Conservation (phyloP, 2,797 vertebrate genomes). For the Pseudochirops cupreus region DNA sequence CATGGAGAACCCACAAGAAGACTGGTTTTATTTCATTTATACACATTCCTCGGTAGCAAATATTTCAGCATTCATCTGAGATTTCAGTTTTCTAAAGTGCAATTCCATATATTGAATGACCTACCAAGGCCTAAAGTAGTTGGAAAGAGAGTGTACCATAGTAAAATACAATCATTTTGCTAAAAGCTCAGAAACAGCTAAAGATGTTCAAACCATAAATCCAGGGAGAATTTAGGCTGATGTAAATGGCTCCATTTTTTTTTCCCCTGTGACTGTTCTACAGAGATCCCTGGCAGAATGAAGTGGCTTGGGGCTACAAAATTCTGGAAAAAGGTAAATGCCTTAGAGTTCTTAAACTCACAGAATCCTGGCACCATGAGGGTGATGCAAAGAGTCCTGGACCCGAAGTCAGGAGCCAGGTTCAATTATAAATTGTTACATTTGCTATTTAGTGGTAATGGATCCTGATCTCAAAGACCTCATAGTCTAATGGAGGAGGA, state of each 20-base stretch:
- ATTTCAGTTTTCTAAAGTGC: slow-evolving; percentile 16
- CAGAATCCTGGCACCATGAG: neutral
- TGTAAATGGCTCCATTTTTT: neutral
- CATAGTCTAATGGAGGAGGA: neutral
- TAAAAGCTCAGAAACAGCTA: neutral
- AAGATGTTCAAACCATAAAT: slow-evolving; percentile 33
- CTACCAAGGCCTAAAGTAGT: slow-evolving; percentile 22
- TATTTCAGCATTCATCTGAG: slow-evolving; percentile 16
- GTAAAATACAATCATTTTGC: slow-evolving; percentile 23
- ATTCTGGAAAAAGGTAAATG: neutral
- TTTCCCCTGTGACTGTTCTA: neutral
- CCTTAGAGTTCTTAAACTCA: neutral
- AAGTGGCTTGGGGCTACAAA: neutral
- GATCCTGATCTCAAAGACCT: neutral
- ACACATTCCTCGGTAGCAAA: slow-evolving; percentile 35
- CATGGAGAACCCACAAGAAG: slow-evolving; percentile 49
- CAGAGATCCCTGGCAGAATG: neutral
- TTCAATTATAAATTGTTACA: neutral
- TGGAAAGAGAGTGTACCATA: slow-evolving; percentile 45
- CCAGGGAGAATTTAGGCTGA: neutral
- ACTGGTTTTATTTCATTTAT: slow-evolving; percentile 50
- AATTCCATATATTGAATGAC: slow-evolving; percentile 9
- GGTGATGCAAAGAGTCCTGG: neutral
- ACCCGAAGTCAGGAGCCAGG: neutral
- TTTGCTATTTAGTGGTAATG: neutral